A percentile compares a stretch with the other conserved stretches of the same genome.
These are phyloP conservation scores for Trinectes maculatus DNA, from an alignment of 2,113 vertebrate genomes.

Conservation along the genomic window DNA sequence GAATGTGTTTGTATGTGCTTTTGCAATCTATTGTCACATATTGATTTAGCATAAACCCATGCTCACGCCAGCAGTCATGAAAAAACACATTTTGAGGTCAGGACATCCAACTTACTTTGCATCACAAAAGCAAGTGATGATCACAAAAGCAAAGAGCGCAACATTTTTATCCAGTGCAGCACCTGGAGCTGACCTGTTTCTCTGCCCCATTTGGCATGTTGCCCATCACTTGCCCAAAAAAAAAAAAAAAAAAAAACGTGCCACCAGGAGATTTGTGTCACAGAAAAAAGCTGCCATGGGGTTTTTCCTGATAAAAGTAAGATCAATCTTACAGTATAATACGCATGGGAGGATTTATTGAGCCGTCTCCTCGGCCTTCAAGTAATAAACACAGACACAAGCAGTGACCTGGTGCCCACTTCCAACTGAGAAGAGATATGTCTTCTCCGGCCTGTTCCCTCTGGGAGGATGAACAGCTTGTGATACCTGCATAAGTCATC, in stretches of 20 bases:
- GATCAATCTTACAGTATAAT: conserved; percentile 35
- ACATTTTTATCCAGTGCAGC: conserved; percentile 15
- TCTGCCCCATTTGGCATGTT: conserved; percentile 46
- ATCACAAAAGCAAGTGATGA: conserved; percentile 31
- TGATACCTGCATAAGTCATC: conserved; percentile 40
- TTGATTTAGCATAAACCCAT: conserved; percentile 24
- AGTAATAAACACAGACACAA: conserved; percentile 37
- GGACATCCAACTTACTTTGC: conserved; percentile 8
- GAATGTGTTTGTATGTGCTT: background rate
- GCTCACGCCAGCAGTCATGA: conserved; percentile 7
- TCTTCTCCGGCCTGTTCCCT: conserved; percentile 14
- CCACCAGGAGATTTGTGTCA: conserved; percentile 40
- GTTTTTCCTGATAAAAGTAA: conserved; percentile 30
- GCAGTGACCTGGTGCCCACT: conserved; percentile 19
- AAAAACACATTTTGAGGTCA: conserved; percentile 33
- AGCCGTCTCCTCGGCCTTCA: conserved; percentile 16
- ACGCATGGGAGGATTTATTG: conserved; percentile 30
- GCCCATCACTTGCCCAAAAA: conserved; percentile 12
- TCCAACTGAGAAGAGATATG: conserved; percentile 34
- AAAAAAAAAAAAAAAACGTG: background rate
- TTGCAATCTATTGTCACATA: background rate
- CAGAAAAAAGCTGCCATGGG: conserved; percentile 3
- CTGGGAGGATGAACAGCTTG: conserved; percentile 27
- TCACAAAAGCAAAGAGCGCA: background rate
- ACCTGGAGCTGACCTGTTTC: conserved; percentile 53